phyloP scores from a whole-genome alignment of 2,888 invertebrate species.

The Rhingia campestris region DNA sequence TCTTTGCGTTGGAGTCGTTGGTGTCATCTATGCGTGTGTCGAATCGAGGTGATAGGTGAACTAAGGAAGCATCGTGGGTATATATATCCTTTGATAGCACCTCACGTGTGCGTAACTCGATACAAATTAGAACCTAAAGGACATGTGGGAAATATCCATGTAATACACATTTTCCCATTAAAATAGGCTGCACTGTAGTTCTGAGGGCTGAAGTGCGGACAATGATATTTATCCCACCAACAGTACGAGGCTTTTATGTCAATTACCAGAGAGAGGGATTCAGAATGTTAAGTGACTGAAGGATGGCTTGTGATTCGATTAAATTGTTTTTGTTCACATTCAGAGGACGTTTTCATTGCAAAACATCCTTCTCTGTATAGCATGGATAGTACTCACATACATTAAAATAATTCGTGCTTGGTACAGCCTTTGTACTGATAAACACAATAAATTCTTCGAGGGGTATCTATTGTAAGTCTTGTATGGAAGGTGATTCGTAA shows the following conservation, averaged over 20 bases:
- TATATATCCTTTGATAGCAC: slow-evolving; percentile 5
- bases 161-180: slow-evolving; percentile 63
- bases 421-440: slow-evolving; percentile 6
- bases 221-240: slow-evolving; percentile 48
- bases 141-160: slow-evolving; percentile 55
- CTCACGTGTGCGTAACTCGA: slow-evolving; percentile 47
- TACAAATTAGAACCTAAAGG: slow-evolving; percentile 44
- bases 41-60: slow-evolving; percentile 39
- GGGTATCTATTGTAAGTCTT: slow-evolving; percentile 5
- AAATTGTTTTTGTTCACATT: neutral
- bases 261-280: slow-evolving; percentile 16
- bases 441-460: slow-evolving; percentile 18
- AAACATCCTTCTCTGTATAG: too few relatives aligned
- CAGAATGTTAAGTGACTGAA: slow-evolving; percentile 35
- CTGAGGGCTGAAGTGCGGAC: slow-evolving; percentile 26
- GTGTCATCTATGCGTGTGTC: slow-evolving; percentile 17
- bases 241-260: slow-evolving; percentile 17
- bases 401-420: slow-evolving; percentile 7
- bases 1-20: neutral
- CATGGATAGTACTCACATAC: too few relatives aligned
- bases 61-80: neutral
- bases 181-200: slow-evolving; percentile 44
- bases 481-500: slow-evolving; percentile 11
- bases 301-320: slow-evolving; percentile 48
- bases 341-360: too few relatives aligned